Evolutionary conservation across 2,797 vertebrate species (phyloP).

Genomic region (Onychomys leucogaster): DNA sequence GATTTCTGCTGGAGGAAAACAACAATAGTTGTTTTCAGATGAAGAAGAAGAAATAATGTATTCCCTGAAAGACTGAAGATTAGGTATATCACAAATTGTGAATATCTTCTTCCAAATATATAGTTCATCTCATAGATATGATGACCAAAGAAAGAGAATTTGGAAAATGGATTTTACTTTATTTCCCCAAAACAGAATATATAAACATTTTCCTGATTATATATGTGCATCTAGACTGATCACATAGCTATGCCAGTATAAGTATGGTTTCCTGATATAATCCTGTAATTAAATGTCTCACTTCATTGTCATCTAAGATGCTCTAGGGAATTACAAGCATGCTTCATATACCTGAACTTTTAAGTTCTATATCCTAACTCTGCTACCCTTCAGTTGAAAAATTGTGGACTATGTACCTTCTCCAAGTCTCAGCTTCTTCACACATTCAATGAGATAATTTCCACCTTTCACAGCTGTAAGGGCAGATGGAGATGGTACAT

Average conservation of each 20-base stretch:
- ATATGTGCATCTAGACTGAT: neutral
- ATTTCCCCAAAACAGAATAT: neutral
- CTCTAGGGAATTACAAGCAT: neutral
- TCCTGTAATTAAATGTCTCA: neutral
- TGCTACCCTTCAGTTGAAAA: neutral
- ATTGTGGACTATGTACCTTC: neutral
- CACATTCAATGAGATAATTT: neutral
- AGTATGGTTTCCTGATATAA: neutral
- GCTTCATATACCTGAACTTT: neutral
- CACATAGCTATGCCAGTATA: neutral
- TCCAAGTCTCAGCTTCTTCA: neutral
- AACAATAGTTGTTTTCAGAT: neutral
- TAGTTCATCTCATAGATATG: slow-evolving; percentile 33
- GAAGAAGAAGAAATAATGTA: neutral
- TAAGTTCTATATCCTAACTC: neutral
- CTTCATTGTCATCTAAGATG: neutral
- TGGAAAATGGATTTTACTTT: slow-evolving; percentile 20
- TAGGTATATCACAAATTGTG: neutral
- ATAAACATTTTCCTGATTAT: neutral
- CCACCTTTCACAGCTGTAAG: slow-evolving; percentile 20
- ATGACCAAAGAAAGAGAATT: slow-evolving; percentile 24
- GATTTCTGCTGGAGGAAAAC: slow-evolving; percentile 22
- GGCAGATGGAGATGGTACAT: neutral
- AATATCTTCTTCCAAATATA: slow-evolving; percentile 35
- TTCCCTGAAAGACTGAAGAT: neutral